Conservation (phyloP, 1,140 invertebrate species). For the Oreohelix idahoensis region DNA sequence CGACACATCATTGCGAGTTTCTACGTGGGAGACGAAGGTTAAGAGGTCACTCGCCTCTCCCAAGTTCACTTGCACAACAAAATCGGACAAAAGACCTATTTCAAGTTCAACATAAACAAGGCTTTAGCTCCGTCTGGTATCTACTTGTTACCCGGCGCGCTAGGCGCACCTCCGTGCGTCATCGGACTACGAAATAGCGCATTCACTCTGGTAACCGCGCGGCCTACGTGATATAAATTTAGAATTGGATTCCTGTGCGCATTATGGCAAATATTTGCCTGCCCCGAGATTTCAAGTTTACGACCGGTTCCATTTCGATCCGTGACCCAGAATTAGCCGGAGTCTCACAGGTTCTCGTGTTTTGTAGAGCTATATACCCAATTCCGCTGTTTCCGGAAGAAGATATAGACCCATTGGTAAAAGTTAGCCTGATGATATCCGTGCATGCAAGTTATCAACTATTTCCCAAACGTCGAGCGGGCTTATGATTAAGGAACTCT, state of each 20-base stretch:
- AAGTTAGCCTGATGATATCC: too few species aligned
- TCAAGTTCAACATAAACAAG: neutral
- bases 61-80: conserved; percentile 7
- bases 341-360: neutral
- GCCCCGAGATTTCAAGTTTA: neutral
- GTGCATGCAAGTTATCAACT: too few species aligned
- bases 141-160: neutral
- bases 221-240: neutral
- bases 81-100: neutral
- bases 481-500: too few species aligned
- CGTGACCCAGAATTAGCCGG: neutral
- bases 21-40: neutral
- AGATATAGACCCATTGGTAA: too few species aligned
- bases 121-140: neutral
- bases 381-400: too few species aligned
- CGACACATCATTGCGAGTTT: neutral
- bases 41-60: conserved; percentile 10
- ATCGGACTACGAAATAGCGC: neutral
- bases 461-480: too few species aligned
- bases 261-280: neutral
- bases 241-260: neutral
- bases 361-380: too few species aligned
- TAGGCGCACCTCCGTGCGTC: neutral
- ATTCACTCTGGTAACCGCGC: neutral
- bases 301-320: neutral